These are phyloP conservation scores for Grallaria varia DNA, from an alignment of 2,113 vertebrate genomes.

Conservation along the genomic window DNA sequence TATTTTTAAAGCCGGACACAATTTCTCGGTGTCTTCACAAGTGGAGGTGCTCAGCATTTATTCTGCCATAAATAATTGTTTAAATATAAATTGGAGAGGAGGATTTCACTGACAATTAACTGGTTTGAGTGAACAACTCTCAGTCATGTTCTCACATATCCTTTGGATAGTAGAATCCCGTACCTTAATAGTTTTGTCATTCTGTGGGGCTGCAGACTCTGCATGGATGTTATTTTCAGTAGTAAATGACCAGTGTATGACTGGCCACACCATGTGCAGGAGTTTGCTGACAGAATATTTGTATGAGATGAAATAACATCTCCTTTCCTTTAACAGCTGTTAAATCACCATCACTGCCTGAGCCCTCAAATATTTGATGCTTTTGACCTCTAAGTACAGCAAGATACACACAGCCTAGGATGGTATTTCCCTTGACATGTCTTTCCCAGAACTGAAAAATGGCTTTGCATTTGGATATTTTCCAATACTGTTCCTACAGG, in stretches of 20 bases:
- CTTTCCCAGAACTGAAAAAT: not conserved
- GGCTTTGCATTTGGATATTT: not conserved
- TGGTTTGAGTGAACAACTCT: not conserved
- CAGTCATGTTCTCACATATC: not conserved
- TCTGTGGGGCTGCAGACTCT: not conserved
- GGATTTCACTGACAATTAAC: not conserved
- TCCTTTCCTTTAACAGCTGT: not conserved
- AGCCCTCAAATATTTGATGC: not conserved
- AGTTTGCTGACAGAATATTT: not conserved
- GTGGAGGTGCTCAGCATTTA: not conserved
- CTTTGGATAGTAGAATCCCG: not conserved
- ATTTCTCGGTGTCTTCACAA: not conserved
- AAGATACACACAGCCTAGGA: not conserved
- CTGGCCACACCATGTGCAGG: not conserved
- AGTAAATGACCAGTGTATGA: not conserved
- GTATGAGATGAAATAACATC: not conserved
- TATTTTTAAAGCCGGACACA: not conserved
- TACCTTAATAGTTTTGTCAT: not conserved
- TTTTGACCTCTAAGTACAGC: not conserved
- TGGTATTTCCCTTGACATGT: rapidly evolving
- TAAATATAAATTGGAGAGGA: not conserved
- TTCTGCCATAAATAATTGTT: not conserved
- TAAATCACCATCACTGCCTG: not conserved
- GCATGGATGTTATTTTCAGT: not conserved
- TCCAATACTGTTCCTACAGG: not conserved